Evolutionary conservation across 2,888 invertebrate species (phyloP), one percentile per base, ranked within the genome.

Genomic region (Herminia tarsipennalis): DNA sequence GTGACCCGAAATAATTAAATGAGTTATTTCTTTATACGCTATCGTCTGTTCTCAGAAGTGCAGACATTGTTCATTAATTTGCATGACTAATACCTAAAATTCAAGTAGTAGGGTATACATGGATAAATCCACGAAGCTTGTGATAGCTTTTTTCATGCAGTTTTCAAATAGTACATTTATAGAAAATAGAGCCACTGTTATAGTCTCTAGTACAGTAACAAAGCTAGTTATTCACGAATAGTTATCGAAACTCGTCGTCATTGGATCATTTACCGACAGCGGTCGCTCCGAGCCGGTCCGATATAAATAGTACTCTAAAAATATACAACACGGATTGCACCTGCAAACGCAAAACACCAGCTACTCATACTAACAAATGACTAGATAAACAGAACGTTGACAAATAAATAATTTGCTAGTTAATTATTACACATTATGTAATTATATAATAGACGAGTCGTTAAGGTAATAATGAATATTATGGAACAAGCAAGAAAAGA

Each of bases 231-330:
- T 38, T 45, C 22, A 49, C 44, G 34, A 49, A 43, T 67, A 66
- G 53, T 64, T 47, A 66, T 64, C 63, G 59, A 58, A 64, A 62
- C 50, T 58, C 52, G 62, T 69, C 63, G 57, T 60, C 68, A 64
- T 66, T 73, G 73, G 77, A 79, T 75, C 76, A 78, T 78, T 56
- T 73, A 76, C 76, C 73, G 78, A 80, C 81, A 80, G 73, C 73
- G 76, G 72, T 73, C 71, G 66, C 56, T 57, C 63, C 56, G 58
- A 83, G 81, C 88, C 86, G 85, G 89, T 87, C 78, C 55, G 77
- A 62, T 91, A 91, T 83, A 85, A 90, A 89, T 90, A 90, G 86
- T 77, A 54, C 54, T 76, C 86, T 89, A 88, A 86, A 88, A 88
- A 89, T 89, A 89, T 68, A 56, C 76, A 70, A 74, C 78, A 83